Evolutionary conservation across 1,140 invertebrate genomes (phyloP).

Genomic region (Bombus pascuorum): DNA sequence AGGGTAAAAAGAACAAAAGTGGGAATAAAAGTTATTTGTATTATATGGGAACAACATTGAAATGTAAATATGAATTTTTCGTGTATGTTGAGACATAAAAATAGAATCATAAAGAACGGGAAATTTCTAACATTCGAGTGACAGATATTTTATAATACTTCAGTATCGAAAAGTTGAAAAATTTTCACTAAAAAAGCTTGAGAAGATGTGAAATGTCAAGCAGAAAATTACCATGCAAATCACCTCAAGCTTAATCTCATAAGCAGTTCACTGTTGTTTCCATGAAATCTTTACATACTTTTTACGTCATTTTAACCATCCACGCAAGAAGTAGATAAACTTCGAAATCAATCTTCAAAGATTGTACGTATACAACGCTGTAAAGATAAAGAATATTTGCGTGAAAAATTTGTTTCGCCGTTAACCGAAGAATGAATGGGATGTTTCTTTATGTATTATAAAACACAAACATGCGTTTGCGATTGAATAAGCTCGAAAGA

Average conservation of each 20-base stretch:
- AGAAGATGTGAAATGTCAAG: too few relatives aligned
- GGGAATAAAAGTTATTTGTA: too few relatives aligned
- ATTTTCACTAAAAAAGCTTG: too few relatives aligned
- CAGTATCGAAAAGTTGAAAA: too few relatives aligned
- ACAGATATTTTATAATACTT: too few relatives aligned
- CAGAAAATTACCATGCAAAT: background rate
- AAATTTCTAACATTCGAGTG: too few relatives aligned
- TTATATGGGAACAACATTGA: too few relatives aligned
- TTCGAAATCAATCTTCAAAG: background rate
- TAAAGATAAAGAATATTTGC: background rate
- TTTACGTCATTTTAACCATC: background rate
- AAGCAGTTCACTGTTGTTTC: background rate
- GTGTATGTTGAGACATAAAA: too few relatives aligned
- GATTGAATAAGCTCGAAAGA: background rate
- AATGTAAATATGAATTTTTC: too few relatives aligned
- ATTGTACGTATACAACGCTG: background rate
- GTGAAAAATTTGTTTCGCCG: background rate
- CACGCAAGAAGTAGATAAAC: background rate
- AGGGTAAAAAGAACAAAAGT: fast-evolving
- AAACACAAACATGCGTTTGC: background rate
- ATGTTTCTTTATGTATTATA: background rate
- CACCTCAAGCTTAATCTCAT: background rate
- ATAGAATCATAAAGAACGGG: too few relatives aligned
- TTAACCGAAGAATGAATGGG: background rate
- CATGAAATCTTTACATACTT: background rate